Base-by-base conservation (phyloP, 2,888 invertebrate species). In the Sarcophaga caerulescens region DNA sequence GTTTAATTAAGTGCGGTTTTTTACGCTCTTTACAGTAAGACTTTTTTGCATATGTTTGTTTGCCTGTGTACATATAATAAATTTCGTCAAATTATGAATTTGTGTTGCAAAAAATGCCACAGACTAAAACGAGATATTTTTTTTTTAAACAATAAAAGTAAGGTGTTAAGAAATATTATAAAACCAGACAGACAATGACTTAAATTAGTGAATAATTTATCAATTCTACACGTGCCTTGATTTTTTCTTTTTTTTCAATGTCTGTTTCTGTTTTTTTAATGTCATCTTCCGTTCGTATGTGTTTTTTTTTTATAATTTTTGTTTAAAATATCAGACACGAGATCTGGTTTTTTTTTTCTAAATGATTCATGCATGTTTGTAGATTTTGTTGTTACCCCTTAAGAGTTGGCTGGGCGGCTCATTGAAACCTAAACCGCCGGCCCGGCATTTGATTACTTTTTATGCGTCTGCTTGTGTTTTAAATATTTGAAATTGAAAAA, bases 321-420 rank as follows among this genome's bases (percentile, higher is more conserved):
- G 17, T 65, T 66, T 66, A 35, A 76, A 35, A 44, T 47, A 47
- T 44, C 19, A 76, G 35, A 35, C 65, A 66, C 57, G 65, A 66
- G 35, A 66, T 76, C 6, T 52, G 35, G 0, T 52, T 12, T 52
- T 12, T 52, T 47, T 47, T 52, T 14, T 52, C 17, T 10, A 35
- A n/a, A 66, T 76, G 47, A 74, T 65, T 65, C 75, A 75, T 57
- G 19, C 10, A n/a, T 57, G 60, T 8, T 65, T 25, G 14, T 75
- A 17, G 62, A 19, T 60, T 12, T 35, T 59, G 17, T 35, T 35
- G 35, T 35, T 35, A 35, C 35, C 35, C 12, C 23, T 66, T 25
- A 45, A 73, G n/a, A 19, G 11, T n/a, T 71, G 35, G 35, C 35
- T 35, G 57, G 47, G 12, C 19, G 35, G 11, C 14, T 71, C 21